A percentile compares a stretch with the other conserved stretches of the same genome.
phyloP scores from a whole-genome alignment of 2,113 vertebrate genomes.

The Leptocoma aspasia region DNA sequence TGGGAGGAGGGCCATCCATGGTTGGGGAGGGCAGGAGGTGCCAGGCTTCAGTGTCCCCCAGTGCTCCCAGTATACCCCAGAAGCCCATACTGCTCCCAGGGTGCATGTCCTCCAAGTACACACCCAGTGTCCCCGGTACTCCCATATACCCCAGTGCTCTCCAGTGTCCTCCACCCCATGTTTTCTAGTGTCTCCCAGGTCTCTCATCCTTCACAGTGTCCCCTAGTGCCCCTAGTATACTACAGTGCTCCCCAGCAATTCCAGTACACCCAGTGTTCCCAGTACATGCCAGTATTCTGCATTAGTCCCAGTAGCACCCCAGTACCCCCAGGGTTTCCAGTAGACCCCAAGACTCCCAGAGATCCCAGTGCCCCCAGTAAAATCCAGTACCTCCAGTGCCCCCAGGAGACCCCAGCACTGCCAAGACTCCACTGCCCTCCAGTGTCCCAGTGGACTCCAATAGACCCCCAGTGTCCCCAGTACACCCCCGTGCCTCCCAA shows the following conservation, averaged over 20 bases:
- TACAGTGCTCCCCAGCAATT: background rate
- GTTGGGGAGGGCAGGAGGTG: background rate
- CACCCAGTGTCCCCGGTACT: background rate
- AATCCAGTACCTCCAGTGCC: background rate
- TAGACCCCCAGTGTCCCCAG: background rate
- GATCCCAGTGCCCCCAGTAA: background rate
- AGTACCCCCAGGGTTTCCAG: background rate
- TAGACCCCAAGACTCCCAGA: background rate
- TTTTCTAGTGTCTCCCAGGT: background rate
- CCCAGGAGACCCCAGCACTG: background rate
- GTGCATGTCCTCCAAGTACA: background rate
- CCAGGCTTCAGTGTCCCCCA: background rate
- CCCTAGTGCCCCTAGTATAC: background rate
- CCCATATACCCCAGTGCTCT: background rate
- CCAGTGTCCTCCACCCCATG: background rate
- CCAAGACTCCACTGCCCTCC: background rate
- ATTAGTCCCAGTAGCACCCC: background rate
- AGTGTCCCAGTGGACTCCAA: background rate
- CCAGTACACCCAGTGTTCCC: background rate
- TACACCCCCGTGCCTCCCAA: background rate
- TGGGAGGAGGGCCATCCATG: background rate
- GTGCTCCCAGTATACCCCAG: background rate
- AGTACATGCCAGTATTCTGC: background rate
- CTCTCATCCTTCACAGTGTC: background rate
- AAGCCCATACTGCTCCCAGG: background rate